Conservation (phyloP, 2,113 vertebrate species). For the Epinephelus fuscoguttatus region DNA sequence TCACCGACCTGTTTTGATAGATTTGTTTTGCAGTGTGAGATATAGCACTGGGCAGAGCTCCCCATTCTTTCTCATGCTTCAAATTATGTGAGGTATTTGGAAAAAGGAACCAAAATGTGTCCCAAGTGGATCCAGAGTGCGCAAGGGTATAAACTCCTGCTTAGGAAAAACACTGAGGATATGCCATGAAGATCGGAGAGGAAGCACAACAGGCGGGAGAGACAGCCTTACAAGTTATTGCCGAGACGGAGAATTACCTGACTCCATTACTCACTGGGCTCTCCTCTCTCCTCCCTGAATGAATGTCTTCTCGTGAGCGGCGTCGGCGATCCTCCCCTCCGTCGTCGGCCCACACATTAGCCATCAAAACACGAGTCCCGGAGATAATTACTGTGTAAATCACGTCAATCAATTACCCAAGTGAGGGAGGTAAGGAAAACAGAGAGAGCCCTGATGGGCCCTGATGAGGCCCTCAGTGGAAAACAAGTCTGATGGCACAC, state of each 20-base stretch:
- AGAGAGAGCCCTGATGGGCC: slow-evolving; percentile 3
- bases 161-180: slow-evolving; percentile 63
- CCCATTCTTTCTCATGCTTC: slow-evolving; percentile 48
- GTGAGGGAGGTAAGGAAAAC: slow-evolving; percentile 61
- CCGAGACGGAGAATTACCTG: slow-evolving; percentile 12
- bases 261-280: slow-evolving; percentile 11
- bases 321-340: slow-evolving; percentile 20
- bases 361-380: background rate
- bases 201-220: slow-evolving; percentile 27
- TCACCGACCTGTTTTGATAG: slow-evolving; percentile 41
- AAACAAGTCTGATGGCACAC: slow-evolving; percentile 36
- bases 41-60: slow-evolving; percentile 49
- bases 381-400: slow-evolving; percentile 60
- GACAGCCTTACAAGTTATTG: slow-evolving; percentile 26
- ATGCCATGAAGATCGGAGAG: slow-evolving; percentile 22
- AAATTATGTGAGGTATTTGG: slow-evolving; percentile 67
- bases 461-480: slow-evolving; percentile 40
- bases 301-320: slow-evolving; percentile 14
- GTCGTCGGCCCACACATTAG: slow-evolving; percentile 20
- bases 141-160: slow-evolving; percentile 52
- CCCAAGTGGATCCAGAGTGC: slow-evolving; percentile 49
- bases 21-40: slow-evolving; percentile 57
- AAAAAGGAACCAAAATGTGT: slow-evolving; percentile 60
- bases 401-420: slow-evolving; percentile 57
- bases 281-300: background rate